Percentiles rank a stretch among this genome's conserved stretches.
These are phyloP conservation scores for Amyelois transitella DNA, from an alignment of 1,140 invertebrate species.

Conservation along the genomic window DNA sequence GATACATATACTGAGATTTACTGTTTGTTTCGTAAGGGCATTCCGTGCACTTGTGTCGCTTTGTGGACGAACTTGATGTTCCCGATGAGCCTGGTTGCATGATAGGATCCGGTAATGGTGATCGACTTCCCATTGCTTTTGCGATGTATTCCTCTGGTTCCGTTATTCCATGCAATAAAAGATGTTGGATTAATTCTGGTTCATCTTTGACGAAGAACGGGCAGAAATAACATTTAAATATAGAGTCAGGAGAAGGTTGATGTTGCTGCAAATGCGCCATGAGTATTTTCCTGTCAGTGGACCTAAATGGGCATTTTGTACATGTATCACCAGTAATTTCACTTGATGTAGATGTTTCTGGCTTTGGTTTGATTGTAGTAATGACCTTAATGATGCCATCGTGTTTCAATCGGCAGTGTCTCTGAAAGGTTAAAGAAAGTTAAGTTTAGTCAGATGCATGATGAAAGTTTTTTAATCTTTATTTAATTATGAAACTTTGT, in stretches of 20 bases:
- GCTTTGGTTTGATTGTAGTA: conserved; percentile 68
- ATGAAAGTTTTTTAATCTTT: background rate
- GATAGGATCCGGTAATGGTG: conserved; percentile 46
- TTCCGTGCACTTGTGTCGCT: conserved; percentile 80
- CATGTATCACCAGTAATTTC: conserved; percentile 73
- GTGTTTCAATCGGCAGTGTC: conserved; percentile 84
- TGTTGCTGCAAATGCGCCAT: conserved; percentile 84
- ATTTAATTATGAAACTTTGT: background rate
- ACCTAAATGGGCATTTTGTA: conserved; percentile 84
- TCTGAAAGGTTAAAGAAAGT: conserved; percentile 68
- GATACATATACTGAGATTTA: conserved; percentile 89
- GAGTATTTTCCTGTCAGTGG: conserved; percentile 78
- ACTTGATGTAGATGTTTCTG: conserved; percentile 30
- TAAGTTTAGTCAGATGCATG: background rate
- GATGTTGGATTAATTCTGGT: conserved; percentile 63
- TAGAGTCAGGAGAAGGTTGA: conserved; percentile 79
- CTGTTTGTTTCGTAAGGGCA: conserved; percentile 89
- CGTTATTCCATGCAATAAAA: conserved; percentile 57
- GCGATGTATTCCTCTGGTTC: conserved; percentile 68
- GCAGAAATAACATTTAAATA: conserved; percentile 88
- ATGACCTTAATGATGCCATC: conserved; percentile 81
- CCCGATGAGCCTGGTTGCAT: conserved; percentile 3
- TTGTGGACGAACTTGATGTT: conserved; percentile 35
- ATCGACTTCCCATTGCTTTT: conserved; percentile 59
- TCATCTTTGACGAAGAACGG: conserved; percentile 82